Evolutionary conservation across 2,888 invertebrate genomes (phyloP), one percentile per base, ranked within the genome.

Genomic region (Synergus japonicus): DNA sequence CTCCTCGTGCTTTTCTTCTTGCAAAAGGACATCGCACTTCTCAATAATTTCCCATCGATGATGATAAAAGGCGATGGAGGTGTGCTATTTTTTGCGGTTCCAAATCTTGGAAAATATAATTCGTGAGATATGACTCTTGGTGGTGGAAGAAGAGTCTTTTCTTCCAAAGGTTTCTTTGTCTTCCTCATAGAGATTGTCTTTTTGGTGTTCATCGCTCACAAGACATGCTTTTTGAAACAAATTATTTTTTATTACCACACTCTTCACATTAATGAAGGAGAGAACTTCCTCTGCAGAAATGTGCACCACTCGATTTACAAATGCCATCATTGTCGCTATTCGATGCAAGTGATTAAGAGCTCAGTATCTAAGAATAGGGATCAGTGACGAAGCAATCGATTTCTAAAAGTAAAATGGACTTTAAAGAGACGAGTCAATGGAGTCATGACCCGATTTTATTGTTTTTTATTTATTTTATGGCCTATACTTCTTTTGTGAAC

Each of bases 271-370:
- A 54, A 49, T 73, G 37, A 73, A 37, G 49, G 37, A 73, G 73
- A 54, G 49, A 54, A 73, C 49, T 73, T 73, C 73, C 49, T 73
- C 73, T 73, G 12, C 49, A 73, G 49, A 37, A 54, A 49, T 73
- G 73, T 54, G 49, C 73, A 73, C 54, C 29, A 73, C 54, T 73
- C 46, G 73, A 54, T 73, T 73, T n/a, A 73, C 73, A 73, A 73
- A 54, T 73, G 73, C 73, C 73, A 73, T 73, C 54, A 54, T 73
- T 73, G 73, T 73, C 73, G 73, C 73, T 73, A n/a, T 73, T 41
- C 73, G 37, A 73, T 73, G 73, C 73, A 73, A 73, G 73, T 73
- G 73, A 73, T 73, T 73, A 73, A 73, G 73, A 73, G 73, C 73
- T 73, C 73, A 73, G 29, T 37, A 73, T 73, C 73, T 73, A 73